Percentiles rank a stretch among this genome's conserved stretches.
These are phyloP conservation scores for Drosophila teissieri DNA, from an alignment of 1,140 invertebrate genomes.

Conservation along the genomic window DNA sequence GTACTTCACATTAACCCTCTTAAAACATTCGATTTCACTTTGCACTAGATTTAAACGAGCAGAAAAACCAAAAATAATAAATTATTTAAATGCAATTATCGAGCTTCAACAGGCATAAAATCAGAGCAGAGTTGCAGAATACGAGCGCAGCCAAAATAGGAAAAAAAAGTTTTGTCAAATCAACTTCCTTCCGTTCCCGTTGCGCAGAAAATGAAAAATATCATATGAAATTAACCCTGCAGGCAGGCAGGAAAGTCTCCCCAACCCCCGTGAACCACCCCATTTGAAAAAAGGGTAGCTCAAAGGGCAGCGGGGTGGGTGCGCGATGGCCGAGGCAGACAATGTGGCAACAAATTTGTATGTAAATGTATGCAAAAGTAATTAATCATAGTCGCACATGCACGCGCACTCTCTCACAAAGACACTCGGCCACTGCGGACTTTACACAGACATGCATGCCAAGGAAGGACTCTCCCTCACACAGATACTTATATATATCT, in stretches of 20 bases:
- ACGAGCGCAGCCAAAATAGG: slow-evolving; percentile 10
- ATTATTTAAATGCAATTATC: slow-evolving; percentile 77
- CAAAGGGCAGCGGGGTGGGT: slow-evolving; percentile 10
- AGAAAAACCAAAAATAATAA: slow-evolving; percentile 22
- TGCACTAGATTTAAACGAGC: too few species aligned
- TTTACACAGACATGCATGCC: slow-evolving; percentile 51
- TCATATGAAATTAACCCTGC: slow-evolving; percentile 78
- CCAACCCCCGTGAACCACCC: slow-evolving; percentile 43
- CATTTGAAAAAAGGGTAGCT: slow-evolving; percentile 24
- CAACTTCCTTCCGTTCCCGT: slow-evolving; percentile 74
- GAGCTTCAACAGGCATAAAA: slow-evolving; percentile 14
- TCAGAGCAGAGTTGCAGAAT: not conserved
- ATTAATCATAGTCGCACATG: slow-evolving; percentile 84
- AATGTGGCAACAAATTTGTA: slow-evolving; percentile 84
- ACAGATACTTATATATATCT: not conserved
- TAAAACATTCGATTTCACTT: too few species aligned
- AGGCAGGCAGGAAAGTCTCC: slow-evolving; percentile 46
- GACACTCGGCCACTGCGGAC: slow-evolving; percentile 60
- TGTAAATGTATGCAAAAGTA: slow-evolving; percentile 84
- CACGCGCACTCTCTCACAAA: slow-evolving; percentile 55
- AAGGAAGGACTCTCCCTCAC: slow-evolving; percentile 32
- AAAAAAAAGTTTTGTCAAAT: slow-evolving; percentile 78
- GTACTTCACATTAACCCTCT: too few species aligned
- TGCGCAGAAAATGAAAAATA: slow-evolving; percentile 79
- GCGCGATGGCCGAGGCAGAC: slow-evolving; percentile 69